Conservation (phyloP, 2,888 invertebrate species). For the Acheta domesticus region DNA sequence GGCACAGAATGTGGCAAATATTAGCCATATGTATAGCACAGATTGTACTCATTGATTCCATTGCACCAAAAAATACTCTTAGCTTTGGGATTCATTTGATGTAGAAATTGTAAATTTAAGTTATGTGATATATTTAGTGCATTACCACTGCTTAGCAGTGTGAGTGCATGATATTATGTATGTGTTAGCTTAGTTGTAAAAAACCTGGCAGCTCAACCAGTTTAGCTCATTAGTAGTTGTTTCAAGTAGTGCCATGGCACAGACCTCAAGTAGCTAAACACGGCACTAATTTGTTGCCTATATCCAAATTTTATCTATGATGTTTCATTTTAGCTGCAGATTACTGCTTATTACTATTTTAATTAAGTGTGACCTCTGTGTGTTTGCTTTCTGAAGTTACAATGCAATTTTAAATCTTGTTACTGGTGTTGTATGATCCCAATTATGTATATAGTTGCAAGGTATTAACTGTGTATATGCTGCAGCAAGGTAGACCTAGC, state of each 20-base stretch:
- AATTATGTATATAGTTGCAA: not conserved
- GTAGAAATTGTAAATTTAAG: slow-evolving; percentile 1
- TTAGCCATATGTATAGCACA: not conserved
- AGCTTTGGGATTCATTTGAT: not conserved
- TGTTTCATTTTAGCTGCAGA: not conserved
- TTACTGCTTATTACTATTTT: not conserved
- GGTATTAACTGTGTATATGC: not conserved
- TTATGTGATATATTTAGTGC: slow-evolving; percentile 2
- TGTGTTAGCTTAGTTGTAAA: not conserved
- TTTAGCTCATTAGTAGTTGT: not conserved
- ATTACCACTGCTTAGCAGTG: slow-evolving; percentile 18
- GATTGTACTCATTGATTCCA: not conserved
- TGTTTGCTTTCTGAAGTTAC: slow-evolving; percentile 4
- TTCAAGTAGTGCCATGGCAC: slow-evolving; percentile 1
- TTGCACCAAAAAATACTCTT: not conserved
- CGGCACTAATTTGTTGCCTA: slow-evolving; percentile 4
- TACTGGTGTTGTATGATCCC: not conserved
- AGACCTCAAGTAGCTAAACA: not conserved
- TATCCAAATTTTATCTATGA: not conserved
- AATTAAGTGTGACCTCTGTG: not conserved
- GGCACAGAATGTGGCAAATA: too few relatives aligned
- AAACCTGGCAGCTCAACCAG: not conserved
- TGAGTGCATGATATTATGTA: not conserved
- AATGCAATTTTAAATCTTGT: not conserved
- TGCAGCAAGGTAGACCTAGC: not conserved